These are phyloP conservation scores for Dynastes tityus DNA, from an alignment of 2,888 invertebrate genomes.

Conservation along the genomic window DNA sequence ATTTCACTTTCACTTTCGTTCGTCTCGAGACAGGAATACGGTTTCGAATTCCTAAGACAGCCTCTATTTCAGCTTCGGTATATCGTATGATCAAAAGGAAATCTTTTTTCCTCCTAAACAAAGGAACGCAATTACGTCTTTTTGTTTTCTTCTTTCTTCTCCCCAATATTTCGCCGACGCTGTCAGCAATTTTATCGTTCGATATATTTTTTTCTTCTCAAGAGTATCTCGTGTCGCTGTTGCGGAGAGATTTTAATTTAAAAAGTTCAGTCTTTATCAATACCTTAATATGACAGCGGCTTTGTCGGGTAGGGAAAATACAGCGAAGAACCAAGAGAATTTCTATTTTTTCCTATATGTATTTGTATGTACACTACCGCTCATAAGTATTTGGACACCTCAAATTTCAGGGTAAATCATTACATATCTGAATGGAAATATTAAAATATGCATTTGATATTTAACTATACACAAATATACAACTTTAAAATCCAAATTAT, in stretches of 20 bases:
- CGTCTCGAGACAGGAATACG: slow-evolving; percentile 32
- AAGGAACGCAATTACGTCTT: slow-evolving; percentile 41
- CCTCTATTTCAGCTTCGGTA: slow-evolving; percentile 19
- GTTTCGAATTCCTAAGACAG: slow-evolving; percentile 54
- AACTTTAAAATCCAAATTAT: no score
- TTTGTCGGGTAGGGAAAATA: slow-evolving; percentile 4
- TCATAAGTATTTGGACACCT: no score
- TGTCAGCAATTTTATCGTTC: slow-evolving; percentile 41
- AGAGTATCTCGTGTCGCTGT: slow-evolving; percentile 31
- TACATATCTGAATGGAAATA: no score
- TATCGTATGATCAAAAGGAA: slow-evolving; percentile 55
- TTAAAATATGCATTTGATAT: no score
- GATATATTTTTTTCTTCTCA: slow-evolving; percentile 34
- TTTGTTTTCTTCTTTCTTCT: slow-evolving; percentile 25
- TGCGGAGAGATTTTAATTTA: slow-evolving; percentile 38
- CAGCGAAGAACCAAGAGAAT: background rate
- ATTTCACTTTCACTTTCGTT: slow-evolving; percentile 10
- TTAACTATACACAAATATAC: no score
- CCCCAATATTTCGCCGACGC: slow-evolving; percentile 14
- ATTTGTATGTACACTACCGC: no score
- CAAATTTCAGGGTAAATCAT: no score
- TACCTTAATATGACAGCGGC: slow-evolving; percentile 25
- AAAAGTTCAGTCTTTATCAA: slow-evolving; percentile 32
- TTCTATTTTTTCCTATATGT: background rate
- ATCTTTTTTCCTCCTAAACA: slow-evolving; percentile 47